A percentile compares a stretch with the other conserved stretches of the same genome.
phyloP scores from a whole-genome alignment of 2,888 invertebrate genomes.

The Parascotia fuliginaria region DNA sequence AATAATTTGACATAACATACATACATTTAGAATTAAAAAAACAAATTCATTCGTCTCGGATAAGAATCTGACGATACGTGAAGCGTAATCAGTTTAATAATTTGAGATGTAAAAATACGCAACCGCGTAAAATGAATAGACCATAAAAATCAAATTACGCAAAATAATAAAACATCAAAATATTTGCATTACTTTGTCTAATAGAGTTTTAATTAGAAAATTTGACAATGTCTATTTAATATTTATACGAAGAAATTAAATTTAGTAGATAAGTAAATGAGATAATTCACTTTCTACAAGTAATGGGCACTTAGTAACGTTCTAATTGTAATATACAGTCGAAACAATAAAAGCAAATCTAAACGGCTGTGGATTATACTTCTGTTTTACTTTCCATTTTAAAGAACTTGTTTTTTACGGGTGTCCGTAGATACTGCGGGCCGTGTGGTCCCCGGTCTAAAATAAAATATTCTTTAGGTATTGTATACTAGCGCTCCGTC shows the following conservation, averaged over 20 bases:
- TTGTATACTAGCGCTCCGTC: too few relatives aligned
- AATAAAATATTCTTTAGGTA: too few relatives aligned
- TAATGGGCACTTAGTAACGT: slow-evolving; percentile 66
- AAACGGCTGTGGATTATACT: slow-evolving; percentile 30
- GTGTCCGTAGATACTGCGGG: background rate
- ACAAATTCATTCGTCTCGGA: too few relatives aligned
- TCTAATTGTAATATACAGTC: slow-evolving; percentile 58
- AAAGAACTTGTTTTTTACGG: slow-evolving; percentile 24
- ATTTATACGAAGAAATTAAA: slow-evolving; percentile 56
- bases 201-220: slow-evolving; percentile 46
- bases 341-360: slow-evolving; percentile 60
- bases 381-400: slow-evolving; percentile 54
- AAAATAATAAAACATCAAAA: slow-evolving; percentile 11
- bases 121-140: too few relatives aligned
- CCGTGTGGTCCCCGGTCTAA: background rate
- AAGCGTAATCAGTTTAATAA: too few relatives aligned
- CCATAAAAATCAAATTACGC: background rate
- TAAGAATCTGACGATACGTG: too few relatives aligned
- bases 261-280: slow-evolving; percentile 42
- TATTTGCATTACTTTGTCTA: slow-evolving; percentile 29
- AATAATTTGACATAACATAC: too few relatives aligned
- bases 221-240: slow-evolving; percentile 47
- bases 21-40: too few relatives aligned
- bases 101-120: too few relatives aligned
- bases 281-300: slow-evolving; percentile 63